These are phyloP conservation scores for Elymnias hypermnestra DNA, from an alignment of 1,140 invertebrate genomes.

Conservation along the genomic window DNA sequence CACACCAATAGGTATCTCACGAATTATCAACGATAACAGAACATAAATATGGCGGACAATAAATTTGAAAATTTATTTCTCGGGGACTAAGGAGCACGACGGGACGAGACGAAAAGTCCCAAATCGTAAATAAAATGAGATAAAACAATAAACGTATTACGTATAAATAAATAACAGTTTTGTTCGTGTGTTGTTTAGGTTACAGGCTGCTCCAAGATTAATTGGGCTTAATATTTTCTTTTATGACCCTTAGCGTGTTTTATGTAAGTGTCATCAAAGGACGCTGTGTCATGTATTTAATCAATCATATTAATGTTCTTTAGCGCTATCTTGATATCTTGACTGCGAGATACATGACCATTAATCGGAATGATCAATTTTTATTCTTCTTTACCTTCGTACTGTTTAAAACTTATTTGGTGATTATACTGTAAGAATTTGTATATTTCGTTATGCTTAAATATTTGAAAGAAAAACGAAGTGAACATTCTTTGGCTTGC, in stretches of 20 bases:
- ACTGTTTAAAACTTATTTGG: too few relatives aligned
- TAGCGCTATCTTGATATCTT: neutral
- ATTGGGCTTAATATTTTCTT: slow-evolving; percentile 20
- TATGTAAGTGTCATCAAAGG: slow-evolving; percentile 12
- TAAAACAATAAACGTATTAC: slow-evolving; percentile 74
- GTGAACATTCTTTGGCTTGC: too few relatives aligned
- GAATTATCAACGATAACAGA: slow-evolving; percentile 52
- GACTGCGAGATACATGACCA: too few relatives aligned
- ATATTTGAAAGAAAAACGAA: too few relatives aligned
- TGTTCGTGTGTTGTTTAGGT: slow-evolving; percentile 49
- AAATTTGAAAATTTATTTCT: slow-evolving; percentile 65
- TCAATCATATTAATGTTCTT: slow-evolving; percentile 1
- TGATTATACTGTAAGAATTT: too few relatives aligned
- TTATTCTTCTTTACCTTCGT: too few relatives aligned
- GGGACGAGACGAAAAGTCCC: slow-evolving; percentile 35
- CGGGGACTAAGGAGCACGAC: slow-evolving; percentile 41
- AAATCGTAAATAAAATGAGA: slow-evolving; percentile 66
- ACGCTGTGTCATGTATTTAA: slow-evolving; percentile 9
- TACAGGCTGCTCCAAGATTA: slow-evolving; percentile 41
- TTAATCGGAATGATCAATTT: too few relatives aligned
- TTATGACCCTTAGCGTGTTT: slow-evolving; percentile 15
- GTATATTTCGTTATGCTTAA: too few relatives aligned
- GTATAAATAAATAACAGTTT: slow-evolving; percentile 68
- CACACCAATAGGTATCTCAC: slow-evolving; percentile 45
- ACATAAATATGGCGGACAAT: slow-evolving; percentile 53